Evolutionary conservation across 2,797 vertebrate genomes (phyloP), one percentile per base, ranked within the genome.

Genomic region (Gila robusta): DNA sequence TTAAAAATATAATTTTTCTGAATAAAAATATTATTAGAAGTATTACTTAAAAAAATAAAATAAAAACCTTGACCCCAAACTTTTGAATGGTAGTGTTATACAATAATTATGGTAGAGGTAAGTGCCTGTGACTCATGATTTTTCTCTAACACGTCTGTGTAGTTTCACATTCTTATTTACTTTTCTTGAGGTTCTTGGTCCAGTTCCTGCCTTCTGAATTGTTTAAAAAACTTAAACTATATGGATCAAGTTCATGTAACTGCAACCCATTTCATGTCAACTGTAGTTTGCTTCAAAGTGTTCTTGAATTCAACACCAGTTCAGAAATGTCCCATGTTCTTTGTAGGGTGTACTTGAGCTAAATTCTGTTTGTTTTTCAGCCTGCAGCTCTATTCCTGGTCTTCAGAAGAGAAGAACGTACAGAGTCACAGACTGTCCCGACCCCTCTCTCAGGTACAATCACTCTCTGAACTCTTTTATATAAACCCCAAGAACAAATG

Each of bases 401-500:
- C 95, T 79, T 93, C 94, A 64, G 96, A 96, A 59, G 96, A 96
- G 69, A 96, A 90, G 90, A 85, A 28, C 14, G 32, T 86, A 21
- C 78, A 81, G 37, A 94, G 90, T 84, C 88, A 91, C 54, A 89
- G 93, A 78, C 89, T 95, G 86, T 94, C 95, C 81, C 93, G 95
- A 89, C 93, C 94, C 0, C 91, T 95, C 72, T 95, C 96, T 88
- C 96, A 96, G 96, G 96, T 96, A 90, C 23, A 93, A 92, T 86
- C 85, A 7, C 21, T 71, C 64, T 67, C n/a, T 78, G 37, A 67
- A 28, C 79, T 16, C 49, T 21, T 21, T 4, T 6, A 35, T 77
- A 26, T 64, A 21, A 35, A 39, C 32, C 44, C 35, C 21, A 32
- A 72, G 26, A 62, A 64, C 26, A 76, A 83, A 66, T 66, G 0